Percentiles rank a stretch among this genome's conserved stretches.
Evolutionary conservation across 2,113 vertebrate genomes (phyloP).

Genomic region (Oncorhynchus tshawytscha): DNA sequence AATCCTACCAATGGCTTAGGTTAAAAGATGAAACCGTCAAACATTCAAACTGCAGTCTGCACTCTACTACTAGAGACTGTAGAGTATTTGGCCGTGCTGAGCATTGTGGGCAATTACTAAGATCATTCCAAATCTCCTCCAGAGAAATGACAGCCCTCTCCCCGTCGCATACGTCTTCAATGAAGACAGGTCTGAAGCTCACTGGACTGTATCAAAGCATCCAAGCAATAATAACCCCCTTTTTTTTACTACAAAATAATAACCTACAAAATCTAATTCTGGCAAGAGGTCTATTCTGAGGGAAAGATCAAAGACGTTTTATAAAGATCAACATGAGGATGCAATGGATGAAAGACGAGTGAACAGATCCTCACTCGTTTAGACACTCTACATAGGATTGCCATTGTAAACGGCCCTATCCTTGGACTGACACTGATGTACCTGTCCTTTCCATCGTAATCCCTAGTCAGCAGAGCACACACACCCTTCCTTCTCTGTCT

Average conservation of each 20-base stretch:
- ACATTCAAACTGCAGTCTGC: not conserved
- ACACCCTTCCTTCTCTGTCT: not conserved
- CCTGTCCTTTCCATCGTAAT: not conserved
- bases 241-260: too few species aligned
- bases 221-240: too few species aligned
- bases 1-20: not conserved
- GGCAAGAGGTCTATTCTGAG: too few species aligned
- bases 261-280: too few species aligned
- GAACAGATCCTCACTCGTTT: not conserved
- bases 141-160: conserved; percentile 7
- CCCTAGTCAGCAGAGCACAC: not conserved
- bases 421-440: not conserved
- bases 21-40: not conserved
- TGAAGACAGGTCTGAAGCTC: not conserved
- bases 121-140: conserved; percentile 9
- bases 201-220: too few species aligned
- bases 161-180: too few species aligned
- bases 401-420: not conserved
- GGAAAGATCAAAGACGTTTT: too few species aligned
- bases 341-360: not conserved
- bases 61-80: not conserved
- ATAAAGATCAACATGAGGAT: not conserved
- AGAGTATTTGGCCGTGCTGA: not conserved
- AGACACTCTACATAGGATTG: not conserved
- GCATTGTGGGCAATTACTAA: conserved; percentile 10